phyloP scores from a whole-genome alignment of 2,797 vertebrate species.

The Gouania willdenowi region DNA sequence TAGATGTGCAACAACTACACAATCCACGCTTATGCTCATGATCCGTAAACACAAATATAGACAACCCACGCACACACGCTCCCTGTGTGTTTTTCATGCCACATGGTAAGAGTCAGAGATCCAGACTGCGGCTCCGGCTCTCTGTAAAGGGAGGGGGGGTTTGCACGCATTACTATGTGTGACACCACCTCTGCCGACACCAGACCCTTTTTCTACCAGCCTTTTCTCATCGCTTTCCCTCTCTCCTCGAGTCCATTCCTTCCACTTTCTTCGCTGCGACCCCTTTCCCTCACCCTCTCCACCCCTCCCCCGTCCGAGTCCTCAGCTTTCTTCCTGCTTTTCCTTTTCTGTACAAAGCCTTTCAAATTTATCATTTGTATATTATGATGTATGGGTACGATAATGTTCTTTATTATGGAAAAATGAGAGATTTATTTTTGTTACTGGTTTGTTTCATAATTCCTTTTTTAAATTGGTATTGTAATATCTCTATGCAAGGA shows the following conservation, averaged over 20 bases:
- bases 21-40: conserved; percentile 4
- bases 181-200: conserved; percentile 59
- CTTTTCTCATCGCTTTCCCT: conserved; percentile 20
- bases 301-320: conserved; percentile 19
- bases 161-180: conserved; percentile 53
- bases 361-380: conserved; percentile 99
- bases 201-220: conserved; percentile 65
- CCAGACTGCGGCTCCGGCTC: conserved; percentile 44
- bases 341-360: conserved; percentile 94
- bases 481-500: conserved; percentile 99
- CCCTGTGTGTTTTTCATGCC: conserved; percentile 41
- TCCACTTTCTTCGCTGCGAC: conserved; percentile 32
- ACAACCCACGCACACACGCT: not conserved
- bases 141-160: not conserved
- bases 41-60: conserved; percentile 1
- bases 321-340: conserved; percentile 52
- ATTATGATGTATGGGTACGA: conserved; percentile 96
- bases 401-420: conserved; percentile 99
- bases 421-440: conserved; percentile 96
- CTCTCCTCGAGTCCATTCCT: not conserved
- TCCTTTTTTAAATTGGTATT: conserved; percentile 99
- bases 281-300: not conserved
- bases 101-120: conserved; percentile 34
- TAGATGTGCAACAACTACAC: not conserved
- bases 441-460: conserved; percentile 99